phyloP scores from a whole-genome alignment of 2,113 vertebrate species.

The Daboia siamensis region DNA sequence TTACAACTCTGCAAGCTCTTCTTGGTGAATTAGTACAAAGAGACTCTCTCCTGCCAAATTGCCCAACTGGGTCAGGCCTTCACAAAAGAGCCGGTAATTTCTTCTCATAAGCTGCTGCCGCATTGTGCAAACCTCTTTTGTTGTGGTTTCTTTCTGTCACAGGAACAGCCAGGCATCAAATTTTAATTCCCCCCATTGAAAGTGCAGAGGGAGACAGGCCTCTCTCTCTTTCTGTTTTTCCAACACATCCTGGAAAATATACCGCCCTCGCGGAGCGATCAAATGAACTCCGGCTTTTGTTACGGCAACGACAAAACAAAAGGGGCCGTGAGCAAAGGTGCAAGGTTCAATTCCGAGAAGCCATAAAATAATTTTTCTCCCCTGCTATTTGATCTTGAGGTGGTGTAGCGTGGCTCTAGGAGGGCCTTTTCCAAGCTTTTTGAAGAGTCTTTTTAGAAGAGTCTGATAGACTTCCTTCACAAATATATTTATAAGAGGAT shows the following conservation, averaged over 20 bases:
- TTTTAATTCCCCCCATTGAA: conserved; percentile 25
- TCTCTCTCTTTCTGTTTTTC: conserved; percentile 16
- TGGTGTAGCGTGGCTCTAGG: not conserved
- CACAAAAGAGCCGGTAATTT: not conserved
- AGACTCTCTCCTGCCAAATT: not conserved
- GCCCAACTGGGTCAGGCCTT: not conserved
- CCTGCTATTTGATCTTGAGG: not conserved
- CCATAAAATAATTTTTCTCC: not conserved
- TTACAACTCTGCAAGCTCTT: not conserved
- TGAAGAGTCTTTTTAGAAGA: not conserved
- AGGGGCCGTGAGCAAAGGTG: not conserved
- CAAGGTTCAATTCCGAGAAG: conserved; percentile 24
- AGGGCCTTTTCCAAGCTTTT: not conserved
- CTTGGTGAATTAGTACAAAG: not conserved
- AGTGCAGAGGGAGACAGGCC: conserved; percentile 21
- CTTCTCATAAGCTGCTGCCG: not conserved
- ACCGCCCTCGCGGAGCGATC: conserved; percentile 3
- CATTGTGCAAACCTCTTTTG: conserved; percentile 6
- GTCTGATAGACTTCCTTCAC: not conserved
- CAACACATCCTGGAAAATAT: conserved; percentile 12
- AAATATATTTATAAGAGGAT: not conserved
- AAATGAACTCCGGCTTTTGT: conserved; percentile 26
- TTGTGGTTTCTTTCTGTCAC: conserved; percentile 1
- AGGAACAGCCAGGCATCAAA: conserved; percentile 7
- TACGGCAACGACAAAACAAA: conserved; percentile 33